Conservation (phyloP, 2,888 invertebrate genomes). For the Noctua janthe region DNA sequence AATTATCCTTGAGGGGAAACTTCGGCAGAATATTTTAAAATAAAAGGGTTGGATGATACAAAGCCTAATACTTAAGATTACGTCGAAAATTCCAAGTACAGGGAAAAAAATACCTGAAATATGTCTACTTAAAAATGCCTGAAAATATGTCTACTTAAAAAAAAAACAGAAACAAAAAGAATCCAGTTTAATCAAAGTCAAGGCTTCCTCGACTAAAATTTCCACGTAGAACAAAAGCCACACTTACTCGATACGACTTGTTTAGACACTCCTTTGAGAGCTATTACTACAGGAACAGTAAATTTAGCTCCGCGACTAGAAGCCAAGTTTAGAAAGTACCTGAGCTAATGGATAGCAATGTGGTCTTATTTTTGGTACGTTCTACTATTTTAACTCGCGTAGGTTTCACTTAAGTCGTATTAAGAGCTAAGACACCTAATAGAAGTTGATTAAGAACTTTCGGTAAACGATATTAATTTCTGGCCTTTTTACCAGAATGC, state of each 20-base stretch:
- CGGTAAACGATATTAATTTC: neutral
- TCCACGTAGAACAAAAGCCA: neutral
- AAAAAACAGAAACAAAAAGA: neutral
- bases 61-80: conserved; percentile 12
- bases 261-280: conserved; percentile 61
- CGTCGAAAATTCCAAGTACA: neutral
- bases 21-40: conserved; percentile 21
- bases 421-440: neutral
- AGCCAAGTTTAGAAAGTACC: conserved; percentile 62
- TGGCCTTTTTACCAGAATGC: neutral
- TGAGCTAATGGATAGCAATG: conserved; percentile 63
- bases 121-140: neutral
- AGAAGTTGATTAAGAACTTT: neutral
- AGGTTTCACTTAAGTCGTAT: neutral
- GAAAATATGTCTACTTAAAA: conserved; percentile 7
- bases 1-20: neutral
- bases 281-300: conserved; percentile 56
- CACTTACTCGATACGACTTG: conserved; percentile 26
- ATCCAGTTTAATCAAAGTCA: neutral
- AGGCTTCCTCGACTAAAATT: neutral
- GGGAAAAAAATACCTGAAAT: neutral
- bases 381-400: conserved; percentile 19
- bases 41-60: neutral
- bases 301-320: conserved; percentile 42
- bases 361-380: conserved; percentile 31